Conservation (phyloP, 1,140 invertebrate species). For the Ooceraea biroi region DNA sequence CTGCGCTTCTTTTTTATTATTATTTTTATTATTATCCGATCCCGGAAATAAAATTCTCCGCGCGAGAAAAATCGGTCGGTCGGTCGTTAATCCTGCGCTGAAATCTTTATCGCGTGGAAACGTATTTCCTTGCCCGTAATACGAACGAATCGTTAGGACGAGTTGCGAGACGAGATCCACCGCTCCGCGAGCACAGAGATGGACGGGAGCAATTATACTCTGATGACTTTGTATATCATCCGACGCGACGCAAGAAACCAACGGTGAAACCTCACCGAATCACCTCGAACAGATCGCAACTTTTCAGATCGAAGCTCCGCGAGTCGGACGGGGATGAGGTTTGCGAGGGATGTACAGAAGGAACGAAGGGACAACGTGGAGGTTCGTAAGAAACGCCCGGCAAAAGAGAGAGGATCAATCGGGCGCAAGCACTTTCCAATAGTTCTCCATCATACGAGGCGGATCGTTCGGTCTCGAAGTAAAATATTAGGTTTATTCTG, state of each 20-base stretch:
- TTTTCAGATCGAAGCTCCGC: constrained; percentile 55
- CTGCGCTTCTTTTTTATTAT: no score
- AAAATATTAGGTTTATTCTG: constrained; percentile 78
- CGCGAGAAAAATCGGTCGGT: neutral
- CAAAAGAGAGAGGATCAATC: constrained; percentile 41
- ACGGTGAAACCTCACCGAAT: constrained; percentile 25
- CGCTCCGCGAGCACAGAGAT: constrained; percentile 12
- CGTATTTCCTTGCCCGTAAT: constrained; percentile 37
- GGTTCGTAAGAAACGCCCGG: constrained; percentile 21
- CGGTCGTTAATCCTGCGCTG: constrained; percentile 32
- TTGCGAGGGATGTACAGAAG: constrained; percentile 25
- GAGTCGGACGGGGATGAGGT: constrained; percentile 34
- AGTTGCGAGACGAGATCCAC: constrained; percentile 13
- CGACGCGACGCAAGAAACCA: constrained; percentile 48
- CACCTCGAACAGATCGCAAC: constrained; percentile 35
- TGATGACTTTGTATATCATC: constrained; percentile 54
- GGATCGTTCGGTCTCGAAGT: constrained; percentile 68
- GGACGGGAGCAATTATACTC: constrained; percentile 49
- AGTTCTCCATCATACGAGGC: constrained; percentile 64
- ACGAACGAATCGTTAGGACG: constrained; percentile 37
- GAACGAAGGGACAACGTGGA: neutral
- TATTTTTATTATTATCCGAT: no score
- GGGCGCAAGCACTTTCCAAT: constrained; percentile 66
- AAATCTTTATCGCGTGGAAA: constrained; percentile 36
- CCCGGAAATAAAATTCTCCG: constrained; percentile 34